These are phyloP conservation scores for Sinocyclocheilus maitianheensis DNA, from an alignment of 2,113 vertebrate species.

Conservation along the genomic window DNA sequence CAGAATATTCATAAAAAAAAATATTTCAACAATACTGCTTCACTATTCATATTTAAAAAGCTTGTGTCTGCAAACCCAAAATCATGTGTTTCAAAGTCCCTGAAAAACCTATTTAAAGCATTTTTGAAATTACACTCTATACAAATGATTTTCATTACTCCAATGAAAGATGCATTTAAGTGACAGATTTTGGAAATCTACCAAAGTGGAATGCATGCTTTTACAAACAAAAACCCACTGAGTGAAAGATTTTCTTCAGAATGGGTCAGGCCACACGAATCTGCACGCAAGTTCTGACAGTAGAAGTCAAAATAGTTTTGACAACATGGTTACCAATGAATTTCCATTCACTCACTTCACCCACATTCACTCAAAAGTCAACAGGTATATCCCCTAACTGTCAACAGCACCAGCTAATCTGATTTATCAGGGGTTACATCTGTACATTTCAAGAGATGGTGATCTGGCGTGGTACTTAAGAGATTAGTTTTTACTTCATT, in stretches of 20 bases:
- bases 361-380: neutral
- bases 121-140: neutral
- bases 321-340: neutral
- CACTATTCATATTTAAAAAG: neutral
- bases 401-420: neutral
- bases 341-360: neutral
- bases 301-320: neutral
- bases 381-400: neutral
- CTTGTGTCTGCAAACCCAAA: neutral
- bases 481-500: neutral
- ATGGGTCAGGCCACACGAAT: neutral
- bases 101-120: neutral
- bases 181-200: neutral
- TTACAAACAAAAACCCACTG: neutral
- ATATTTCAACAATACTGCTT: too few relatives aligned
- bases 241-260: neutral
- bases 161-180: neutral
- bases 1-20: neutral
- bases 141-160: neutral
- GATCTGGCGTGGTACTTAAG: neutral
- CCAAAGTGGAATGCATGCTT: neutral
- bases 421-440: neutral
- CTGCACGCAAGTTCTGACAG: neutral
- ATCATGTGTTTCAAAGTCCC: neutral
- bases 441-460: neutral